Conservation (phyloP, 2,113 vertebrate species). For the Platysteira castanea region DNA sequence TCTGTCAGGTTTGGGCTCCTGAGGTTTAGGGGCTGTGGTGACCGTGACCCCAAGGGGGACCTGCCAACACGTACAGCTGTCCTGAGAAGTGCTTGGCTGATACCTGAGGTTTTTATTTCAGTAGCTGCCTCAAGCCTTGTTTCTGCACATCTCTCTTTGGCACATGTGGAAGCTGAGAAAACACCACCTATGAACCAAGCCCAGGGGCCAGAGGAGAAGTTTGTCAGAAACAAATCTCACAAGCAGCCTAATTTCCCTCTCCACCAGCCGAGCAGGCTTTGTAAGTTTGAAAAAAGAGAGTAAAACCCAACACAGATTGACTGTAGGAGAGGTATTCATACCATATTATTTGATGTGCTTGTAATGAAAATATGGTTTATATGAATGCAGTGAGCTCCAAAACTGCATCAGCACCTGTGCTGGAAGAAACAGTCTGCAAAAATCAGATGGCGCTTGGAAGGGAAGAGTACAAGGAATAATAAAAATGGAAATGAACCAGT, state of each 20-base stretch:
- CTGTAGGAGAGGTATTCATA: background rate
- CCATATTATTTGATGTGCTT: background rate
- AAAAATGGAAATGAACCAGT: background rate
- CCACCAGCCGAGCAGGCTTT: background rate
- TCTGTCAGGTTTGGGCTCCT: background rate
- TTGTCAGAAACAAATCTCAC: background rate
- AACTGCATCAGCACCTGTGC: background rate
- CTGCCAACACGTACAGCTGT: fast-evolving
- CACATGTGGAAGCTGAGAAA: background rate
- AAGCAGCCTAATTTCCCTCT: background rate
- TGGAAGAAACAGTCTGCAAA: background rate
- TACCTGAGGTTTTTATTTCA: background rate
- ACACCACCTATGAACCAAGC: fast-evolving
- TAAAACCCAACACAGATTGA: background rate
- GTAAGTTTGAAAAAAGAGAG: background rate
- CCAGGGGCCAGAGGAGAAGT: background rate
- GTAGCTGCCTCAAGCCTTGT: background rate
- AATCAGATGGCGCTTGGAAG: background rate
- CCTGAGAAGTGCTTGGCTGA: background rate
- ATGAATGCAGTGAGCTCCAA: background rate
- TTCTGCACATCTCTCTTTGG: background rate
- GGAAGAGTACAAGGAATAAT: background rate
- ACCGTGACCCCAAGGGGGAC: fast-evolving
- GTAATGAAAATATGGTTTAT: background rate
- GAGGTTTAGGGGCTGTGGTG: background rate